Evolutionary conservation across 2,888 invertebrate genomes (phyloP).

Genomic region (Syrphus vitripennis): DNA sequence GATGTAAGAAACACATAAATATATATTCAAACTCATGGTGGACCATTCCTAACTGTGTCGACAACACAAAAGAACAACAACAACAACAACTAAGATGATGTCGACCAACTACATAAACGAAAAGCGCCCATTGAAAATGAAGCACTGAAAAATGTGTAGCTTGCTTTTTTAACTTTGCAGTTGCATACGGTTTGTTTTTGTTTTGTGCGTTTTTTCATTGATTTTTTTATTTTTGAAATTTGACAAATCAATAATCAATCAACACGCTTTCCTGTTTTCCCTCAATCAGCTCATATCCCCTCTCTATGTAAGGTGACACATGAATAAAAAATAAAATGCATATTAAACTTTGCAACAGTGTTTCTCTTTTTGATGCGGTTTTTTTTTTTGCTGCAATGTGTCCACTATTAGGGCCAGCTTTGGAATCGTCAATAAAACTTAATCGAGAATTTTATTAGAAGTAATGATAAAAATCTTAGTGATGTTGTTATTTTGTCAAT

Average conservation of each 20-base stretch:
- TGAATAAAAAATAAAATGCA: constrained; percentile 46
- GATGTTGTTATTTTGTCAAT: too few species aligned
- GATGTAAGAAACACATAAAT: not conserved
- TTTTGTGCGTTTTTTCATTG: not conserved
- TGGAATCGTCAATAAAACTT: not conserved
- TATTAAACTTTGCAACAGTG: constrained; percentile 36
- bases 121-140: not conserved
- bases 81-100: not conserved
- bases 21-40: not conserved
- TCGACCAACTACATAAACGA: not conserved
- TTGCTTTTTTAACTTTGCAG: not conserved
- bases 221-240: constrained; percentile 5
- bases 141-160: not conserved
- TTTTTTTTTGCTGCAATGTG: not conserved
- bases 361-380: not conserved
- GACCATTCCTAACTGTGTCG: constrained; percentile 5
- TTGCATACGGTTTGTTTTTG: not conserved
- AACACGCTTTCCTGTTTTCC: constrained; percentile 43
- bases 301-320: constrained; percentile 51
- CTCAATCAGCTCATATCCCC: not conserved
- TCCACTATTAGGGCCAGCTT: not conserved
- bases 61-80: not conserved
- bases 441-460: too few species aligned
- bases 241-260: constrained; percentile 70
- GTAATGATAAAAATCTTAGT: too few species aligned